Base-by-base conservation (phyloP, 1,140 invertebrate species). In the Halotydeus destructor region DNA sequence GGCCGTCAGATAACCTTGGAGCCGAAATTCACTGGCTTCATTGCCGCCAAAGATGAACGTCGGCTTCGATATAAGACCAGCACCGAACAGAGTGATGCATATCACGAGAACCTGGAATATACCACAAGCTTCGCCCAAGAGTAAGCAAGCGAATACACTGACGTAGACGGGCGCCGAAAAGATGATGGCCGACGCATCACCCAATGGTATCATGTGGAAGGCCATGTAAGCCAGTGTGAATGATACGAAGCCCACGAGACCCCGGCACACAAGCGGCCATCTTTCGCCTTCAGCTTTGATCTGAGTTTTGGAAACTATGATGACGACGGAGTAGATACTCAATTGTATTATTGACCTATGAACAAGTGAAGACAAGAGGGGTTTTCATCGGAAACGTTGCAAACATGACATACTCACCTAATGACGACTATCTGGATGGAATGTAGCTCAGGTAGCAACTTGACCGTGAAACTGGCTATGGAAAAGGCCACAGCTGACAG, bases 1-100 rank as follows among this genome's bases (percentile, higher is more conserved):
- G 25, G 81, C 79, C 18, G 78, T 75, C 1, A 78, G 66, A 4
- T 77, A 74, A 41, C 78, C 78, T 69, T 74, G 74, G 14, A 79
- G 59, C 16, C 19, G 26, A 24, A 21, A 14, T 19, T 32, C 18
- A 14, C 38, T 18, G 12, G 41, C 23, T 3, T 14, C 38, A 31
- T 48, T 38, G n/a, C n/a, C n/a, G 8, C 54, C 57, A 38, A 58
- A 57, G 14, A 69, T 46, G 45, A 68, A 65, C 21, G 65, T 64
- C 38, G 66, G 66, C 43, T 56, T 62, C 8, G 64, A 52, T 19
- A 69, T 65, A 14, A 68, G 52, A 37, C 65, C 46, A 3, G 67
- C 64, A 6, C 66, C 66, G 9, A 57, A 53, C 11, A 66, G 55
- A 1, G 68, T 54, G 0, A 60, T 47, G 40, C 57, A 60, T 24